Conservation (phyloP, 2,113 vertebrate species). For the Poeciliopsis retropinna region DNA sequence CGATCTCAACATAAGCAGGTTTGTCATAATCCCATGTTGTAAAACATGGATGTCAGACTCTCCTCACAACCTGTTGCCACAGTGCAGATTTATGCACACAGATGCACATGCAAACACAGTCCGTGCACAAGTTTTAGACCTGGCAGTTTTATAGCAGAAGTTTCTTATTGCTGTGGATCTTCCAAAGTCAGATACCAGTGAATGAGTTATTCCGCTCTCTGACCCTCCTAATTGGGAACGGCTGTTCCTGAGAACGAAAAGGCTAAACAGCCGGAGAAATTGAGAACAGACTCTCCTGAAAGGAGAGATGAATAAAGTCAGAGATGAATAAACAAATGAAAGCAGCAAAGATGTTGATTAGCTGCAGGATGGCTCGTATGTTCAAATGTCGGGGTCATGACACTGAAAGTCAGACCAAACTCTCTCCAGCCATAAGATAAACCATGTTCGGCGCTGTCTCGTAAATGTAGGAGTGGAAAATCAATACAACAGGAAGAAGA, state of each 20-base stretch:
- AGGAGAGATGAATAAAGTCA: slow-evolving; percentile 33
- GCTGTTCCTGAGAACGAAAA: slow-evolving; percentile 66
- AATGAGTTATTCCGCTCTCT: slow-evolving; percentile 73
- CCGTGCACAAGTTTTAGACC: slow-evolving; percentile 33
- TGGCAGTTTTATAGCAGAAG: slow-evolving; percentile 43
- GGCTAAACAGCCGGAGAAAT: slow-evolving; percentile 37
- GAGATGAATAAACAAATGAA: slow-evolving; percentile 45
- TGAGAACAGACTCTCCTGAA: slow-evolving; percentile 35
- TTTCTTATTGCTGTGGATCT: slow-evolving; percentile 67
- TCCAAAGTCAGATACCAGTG: slow-evolving; percentile 74
- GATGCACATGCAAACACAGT: slow-evolving; percentile 26
- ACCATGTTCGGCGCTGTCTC: slow-evolving; percentile 25
- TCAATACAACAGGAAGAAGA: slow-evolving; percentile 21
- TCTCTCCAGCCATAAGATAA: slow-evolving; percentile 27
- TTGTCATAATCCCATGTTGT: slow-evolving; percentile 49
- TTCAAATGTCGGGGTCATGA: slow-evolving; percentile 60
- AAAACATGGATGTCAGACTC: slow-evolving; percentile 60
- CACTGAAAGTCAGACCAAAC: slow-evolving; percentile 44
- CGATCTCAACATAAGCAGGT: slow-evolving; percentile 45
- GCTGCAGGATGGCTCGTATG: slow-evolving; percentile 14
- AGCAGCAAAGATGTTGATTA: slow-evolving; percentile 39
- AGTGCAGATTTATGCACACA: slow-evolving; percentile 60
- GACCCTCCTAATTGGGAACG: slow-evolving; percentile 81
- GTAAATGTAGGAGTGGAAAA: slow-evolving; percentile 25
- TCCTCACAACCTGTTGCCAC: slow-evolving; percentile 68